Evolutionary conservation across 1,140 invertebrate species (phyloP), one percentile per base, ranked within the genome.

Genomic region (Arion vulgaris): DNA sequence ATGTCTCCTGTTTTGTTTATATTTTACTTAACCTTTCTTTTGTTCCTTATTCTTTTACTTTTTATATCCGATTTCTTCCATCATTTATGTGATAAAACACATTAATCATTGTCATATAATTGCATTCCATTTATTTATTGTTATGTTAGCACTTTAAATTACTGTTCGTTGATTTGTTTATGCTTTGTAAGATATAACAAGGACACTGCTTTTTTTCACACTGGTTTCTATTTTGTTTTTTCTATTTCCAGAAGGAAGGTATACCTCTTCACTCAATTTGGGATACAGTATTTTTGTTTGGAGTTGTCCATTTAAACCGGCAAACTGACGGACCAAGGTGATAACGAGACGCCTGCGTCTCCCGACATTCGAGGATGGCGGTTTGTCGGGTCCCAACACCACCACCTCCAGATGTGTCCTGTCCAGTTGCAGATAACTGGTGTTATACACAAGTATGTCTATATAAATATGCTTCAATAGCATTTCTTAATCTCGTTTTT

Each of bases 391-490:
- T 90, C 49, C 87, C 89, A 38, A 90, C 90, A 36, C 91, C 91
- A 72, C 91, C 90, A 45, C 90, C 91, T 38, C 89, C 91, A 75
- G 91, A 92, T 78, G 91, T 92, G 87, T 89, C 91, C 57, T 92
- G 92, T 86, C 91, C 91, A 45, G 90, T 92, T 32, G 92, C 92
- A n/a, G 92, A 93, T 84, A 93, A 93, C 86, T 93, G 92, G 92
- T 93, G 92, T 82, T 92, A 92, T 79, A 93, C 92, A 82, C 92
- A 93, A 87, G 92, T 93, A 66, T 78, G 71, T 41, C 17, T 45
- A 1, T 72, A 72, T 23, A 32, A 41, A 23, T 72, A 41, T 39
- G 5, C 34, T 69, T 45, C 15, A 45, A 45, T 15, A 45, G 41
- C 15, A 15, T 5, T n/a, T 66, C 7, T 32, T 32, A 1, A 71